Percentiles rank a stretch among this genome's conserved stretches.
These are phyloP conservation scores for Apis laboriosa DNA, from an alignment of 1,140 invertebrate species.

Conservation along the genomic window DNA sequence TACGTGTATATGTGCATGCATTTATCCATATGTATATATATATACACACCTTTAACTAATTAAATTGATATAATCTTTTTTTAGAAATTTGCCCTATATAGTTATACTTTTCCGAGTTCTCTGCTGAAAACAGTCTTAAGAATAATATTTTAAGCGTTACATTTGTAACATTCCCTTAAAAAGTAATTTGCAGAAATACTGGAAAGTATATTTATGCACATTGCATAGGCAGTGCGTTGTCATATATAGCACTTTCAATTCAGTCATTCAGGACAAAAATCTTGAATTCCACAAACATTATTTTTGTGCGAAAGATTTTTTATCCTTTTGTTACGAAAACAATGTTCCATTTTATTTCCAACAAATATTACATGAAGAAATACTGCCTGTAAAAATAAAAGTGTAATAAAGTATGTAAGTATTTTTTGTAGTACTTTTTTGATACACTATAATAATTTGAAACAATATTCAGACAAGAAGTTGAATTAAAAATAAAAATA, in stretches of 20 bases:
- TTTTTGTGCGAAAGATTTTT: conserved; percentile 25
- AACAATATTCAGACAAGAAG: too few relatives aligned
- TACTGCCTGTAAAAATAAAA: conserved; percentile 69
- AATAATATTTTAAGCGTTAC: conserved; percentile 19
- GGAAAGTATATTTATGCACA: conserved; percentile 37
- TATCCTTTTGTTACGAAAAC: background rate
- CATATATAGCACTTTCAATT: conserved; percentile 14
- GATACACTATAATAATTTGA: too few relatives aligned
- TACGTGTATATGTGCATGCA: background rate
- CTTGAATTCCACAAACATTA: background rate
- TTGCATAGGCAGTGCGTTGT: conserved; percentile 37
- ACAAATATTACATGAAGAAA: conserved; percentile 70
- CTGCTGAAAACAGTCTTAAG: conserved; percentile 14
- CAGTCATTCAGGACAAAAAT: conserved; percentile 3
- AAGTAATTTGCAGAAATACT: conserved; percentile 15
- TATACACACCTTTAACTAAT: background rate
- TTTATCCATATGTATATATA: background rate
- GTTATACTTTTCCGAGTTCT: conserved; percentile 22
- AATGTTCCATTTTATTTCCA: background rate
- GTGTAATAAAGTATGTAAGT: background rate
- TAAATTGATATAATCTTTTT: conserved; percentile 5
- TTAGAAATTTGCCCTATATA: background rate
- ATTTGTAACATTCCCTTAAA: conserved; percentile 5
- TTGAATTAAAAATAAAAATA: too few relatives aligned
- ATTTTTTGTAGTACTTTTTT: too few relatives aligned